phyloP scores from a whole-genome alignment of 1,140 invertebrate genomes.

The Pissodes strobi region DNA sequence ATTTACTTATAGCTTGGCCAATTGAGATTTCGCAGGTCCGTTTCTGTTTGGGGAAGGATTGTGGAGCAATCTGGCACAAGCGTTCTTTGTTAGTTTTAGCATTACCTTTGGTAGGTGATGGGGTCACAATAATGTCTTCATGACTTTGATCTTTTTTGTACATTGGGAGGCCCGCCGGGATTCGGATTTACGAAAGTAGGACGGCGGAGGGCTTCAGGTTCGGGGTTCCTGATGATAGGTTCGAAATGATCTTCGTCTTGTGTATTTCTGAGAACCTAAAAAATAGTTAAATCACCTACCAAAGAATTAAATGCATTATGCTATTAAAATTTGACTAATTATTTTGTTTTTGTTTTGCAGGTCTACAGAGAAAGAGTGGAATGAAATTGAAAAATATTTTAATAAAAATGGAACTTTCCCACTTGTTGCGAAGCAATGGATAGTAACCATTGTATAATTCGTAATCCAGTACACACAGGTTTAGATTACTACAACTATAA shows the following conservation, averaged over 20 bases:
- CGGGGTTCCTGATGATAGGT: not conserved
- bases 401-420: conserved; percentile 51
- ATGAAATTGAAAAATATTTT: conserved; percentile 31
- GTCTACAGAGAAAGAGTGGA: conserved; percentile 25
- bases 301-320: no score
- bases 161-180: not conserved
- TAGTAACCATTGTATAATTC: conserved; percentile 4
- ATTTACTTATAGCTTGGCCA: not conserved
- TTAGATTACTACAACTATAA: not conserved
- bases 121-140: not conserved
- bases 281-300: not conserved
- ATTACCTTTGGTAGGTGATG: not conserved
- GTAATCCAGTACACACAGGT: not conserved
- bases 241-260: conserved; percentile 1
- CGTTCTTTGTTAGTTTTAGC: not conserved
- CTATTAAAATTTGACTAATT: not conserved
- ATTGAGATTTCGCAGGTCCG: not conserved
- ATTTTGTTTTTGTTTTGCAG: conserved; percentile 17
- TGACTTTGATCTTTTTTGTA: conserved; percentile 2
- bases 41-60: conserved; percentile 1
- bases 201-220: not conserved
- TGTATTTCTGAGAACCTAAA: not conserved
- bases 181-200: not conserved
- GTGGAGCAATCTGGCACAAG: no score
- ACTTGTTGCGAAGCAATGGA: conserved; percentile 52